A percentile compares a stretch with the other conserved stretches of the same genome.
These are phyloP conservation scores for Congeria kusceri DNA, from an alignment of 2,888 invertebrate genomes.

Conservation along the genomic window DNA sequence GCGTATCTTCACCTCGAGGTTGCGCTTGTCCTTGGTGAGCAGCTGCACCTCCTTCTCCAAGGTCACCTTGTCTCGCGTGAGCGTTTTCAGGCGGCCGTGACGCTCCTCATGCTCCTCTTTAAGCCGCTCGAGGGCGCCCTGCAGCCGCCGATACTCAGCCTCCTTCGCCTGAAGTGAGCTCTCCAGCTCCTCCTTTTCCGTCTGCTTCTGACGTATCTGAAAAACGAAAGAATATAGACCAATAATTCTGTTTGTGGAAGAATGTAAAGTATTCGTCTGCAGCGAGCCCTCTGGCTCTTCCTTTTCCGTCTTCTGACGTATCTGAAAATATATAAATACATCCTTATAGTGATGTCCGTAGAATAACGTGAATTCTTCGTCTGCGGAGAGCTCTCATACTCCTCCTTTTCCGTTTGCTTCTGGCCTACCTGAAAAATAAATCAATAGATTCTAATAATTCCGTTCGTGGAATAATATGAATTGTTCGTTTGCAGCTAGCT, in stretches of 20 bases:
- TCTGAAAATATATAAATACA: no score
- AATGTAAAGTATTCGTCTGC: no score
- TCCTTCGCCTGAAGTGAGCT: constrained; percentile 50
- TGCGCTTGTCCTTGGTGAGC: constrained; percentile 48
- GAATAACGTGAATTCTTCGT: constrained; percentile 47
- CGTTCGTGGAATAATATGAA: no score
- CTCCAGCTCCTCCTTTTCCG: constrained; percentile 46
- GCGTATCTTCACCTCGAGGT: constrained; percentile 54
- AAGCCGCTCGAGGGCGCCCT: constrained; percentile 52
- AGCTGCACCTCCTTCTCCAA: constrained; percentile 55
- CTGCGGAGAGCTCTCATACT: constrained; percentile 40
- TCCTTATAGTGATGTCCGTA: no score
- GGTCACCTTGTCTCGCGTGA: constrained; percentile 54
- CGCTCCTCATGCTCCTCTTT: constrained; percentile 66
- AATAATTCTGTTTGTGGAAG: no score
- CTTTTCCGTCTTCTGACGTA: no score
- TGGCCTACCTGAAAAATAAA: no score
- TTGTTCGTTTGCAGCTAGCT: no score
- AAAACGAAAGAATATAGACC: neutral
- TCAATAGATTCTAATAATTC: no score
- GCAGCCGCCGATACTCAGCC: constrained; percentile 55
- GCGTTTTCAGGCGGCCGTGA: constrained; percentile 43
- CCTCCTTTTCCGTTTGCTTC: constrained; percentile 40
- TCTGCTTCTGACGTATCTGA: constrained; percentile 51
- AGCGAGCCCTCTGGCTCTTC: no score